Evolutionary conservation across 2,797 vertebrate genomes (phyloP).

Genomic region (Peromyscus eremicus): DNA sequence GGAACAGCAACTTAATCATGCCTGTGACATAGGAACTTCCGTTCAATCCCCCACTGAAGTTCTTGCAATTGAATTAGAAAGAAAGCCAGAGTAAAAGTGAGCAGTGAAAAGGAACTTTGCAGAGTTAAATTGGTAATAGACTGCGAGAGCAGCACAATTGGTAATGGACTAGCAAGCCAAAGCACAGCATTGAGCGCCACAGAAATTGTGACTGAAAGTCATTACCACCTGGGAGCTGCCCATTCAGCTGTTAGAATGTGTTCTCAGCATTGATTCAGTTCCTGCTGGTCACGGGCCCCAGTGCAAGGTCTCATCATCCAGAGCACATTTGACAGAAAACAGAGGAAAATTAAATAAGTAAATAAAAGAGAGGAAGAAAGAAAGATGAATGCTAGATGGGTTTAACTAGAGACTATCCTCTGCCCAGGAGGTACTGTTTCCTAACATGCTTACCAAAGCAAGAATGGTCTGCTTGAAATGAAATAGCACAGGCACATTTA

Average conservation of each 20-base stretch:
- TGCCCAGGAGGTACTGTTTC: neutral
- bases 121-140: constrained; percentile 67
- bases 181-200: neutral
- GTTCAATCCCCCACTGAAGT: constrained; percentile 27
- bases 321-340: neutral
- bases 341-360: constrained; percentile 58
- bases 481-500: neutral
- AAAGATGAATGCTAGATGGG: neutral
- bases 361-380: neutral
- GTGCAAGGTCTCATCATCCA: neutral
- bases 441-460: neutral
- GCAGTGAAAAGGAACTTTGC: constrained; percentile 21
- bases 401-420: neutral
- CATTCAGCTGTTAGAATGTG: constrained; percentile 54
- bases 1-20: constrained; percentile 44
- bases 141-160: constrained; percentile 1
- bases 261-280: constrained; percentile 55
- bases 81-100: constrained; percentile 8
- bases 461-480: no score
- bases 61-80: constrained; percentile 65
- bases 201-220: constrained; percentile 74
- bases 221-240: constrained; percentile 69
- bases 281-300: constrained; percentile 31
- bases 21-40: neutral
- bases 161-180: constrained; percentile 44